Evolutionary conservation across 2,888 invertebrate genomes (phyloP).

Genomic region (Phlogophora meticulosa): DNA sequence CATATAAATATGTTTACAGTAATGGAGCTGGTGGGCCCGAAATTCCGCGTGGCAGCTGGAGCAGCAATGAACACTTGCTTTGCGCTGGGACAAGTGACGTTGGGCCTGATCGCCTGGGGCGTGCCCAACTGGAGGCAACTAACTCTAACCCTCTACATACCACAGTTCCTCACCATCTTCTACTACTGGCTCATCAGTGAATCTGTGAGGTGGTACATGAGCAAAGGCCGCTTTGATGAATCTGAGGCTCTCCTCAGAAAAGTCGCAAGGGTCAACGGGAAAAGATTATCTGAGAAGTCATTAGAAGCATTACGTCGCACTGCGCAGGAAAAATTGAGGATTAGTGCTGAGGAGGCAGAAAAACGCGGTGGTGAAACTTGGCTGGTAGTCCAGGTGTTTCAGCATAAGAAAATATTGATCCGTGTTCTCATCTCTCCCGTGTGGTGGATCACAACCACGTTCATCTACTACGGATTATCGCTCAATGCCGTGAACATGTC

Average conservation of each 20-base stretch:
- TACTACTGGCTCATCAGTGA: constrained; percentile 93
- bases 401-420: constrained; percentile 71
- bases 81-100: constrained; percentile 92
- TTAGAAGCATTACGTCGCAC: constrained; percentile 71
- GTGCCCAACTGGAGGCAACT: constrained; percentile 93
- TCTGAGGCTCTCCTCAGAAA: constrained; percentile 91
- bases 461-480: constrained; percentile 93
- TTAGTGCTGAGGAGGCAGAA: constrained; percentile 45
- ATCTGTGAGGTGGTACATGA: constrained; percentile 94
- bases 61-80: constrained; percentile 93
- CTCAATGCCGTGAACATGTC: constrained; percentile 92
- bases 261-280: constrained; percentile 92
- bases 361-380: constrained; percentile 69
- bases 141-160: constrained; percentile 92
- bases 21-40: constrained; percentile 94
- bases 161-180: constrained; percentile 92
- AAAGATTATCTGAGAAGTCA: constrained; percentile 75
- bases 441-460: constrained; percentile 93
- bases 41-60: constrained; percentile 93
- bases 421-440: constrained; percentile 81
- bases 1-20: constrained; percentile 81
- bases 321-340: constrained; percentile 70
- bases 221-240: constrained; percentile 92
- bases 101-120: constrained; percentile 93
- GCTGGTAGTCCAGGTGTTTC: constrained; percentile 76